Conservation (phyloP, 2,888 invertebrate species). For the Drosophila birchii region DNA sequence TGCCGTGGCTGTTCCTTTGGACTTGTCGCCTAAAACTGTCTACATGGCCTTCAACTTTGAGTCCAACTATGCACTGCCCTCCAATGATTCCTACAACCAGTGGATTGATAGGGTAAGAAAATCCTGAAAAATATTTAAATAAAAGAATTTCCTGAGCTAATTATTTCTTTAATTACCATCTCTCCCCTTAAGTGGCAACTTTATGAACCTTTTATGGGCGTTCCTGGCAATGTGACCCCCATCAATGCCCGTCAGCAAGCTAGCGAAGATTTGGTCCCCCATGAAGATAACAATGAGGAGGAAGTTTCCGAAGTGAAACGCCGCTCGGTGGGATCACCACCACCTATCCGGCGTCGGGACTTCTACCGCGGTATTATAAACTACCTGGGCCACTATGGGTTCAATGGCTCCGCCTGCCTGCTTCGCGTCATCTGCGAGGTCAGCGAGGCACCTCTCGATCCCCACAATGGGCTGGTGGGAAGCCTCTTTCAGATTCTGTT, state of each 20-base stretch:
- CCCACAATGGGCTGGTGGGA: slow-evolving; percentile 88
- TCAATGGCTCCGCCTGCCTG: slow-evolving; percentile 87
- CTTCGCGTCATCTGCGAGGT: slow-evolving; percentile 89
- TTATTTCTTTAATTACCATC: neutral
- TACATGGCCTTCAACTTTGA: slow-evolving; percentile 91
- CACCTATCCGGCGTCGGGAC: slow-evolving; percentile 69
- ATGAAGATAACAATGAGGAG: neutral
- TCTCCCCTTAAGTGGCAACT: slow-evolving; percentile 78
- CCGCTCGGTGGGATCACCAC: slow-evolving; percentile 53
- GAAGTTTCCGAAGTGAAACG: slow-evolving; percentile 16
- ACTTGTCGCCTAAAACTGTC: slow-evolving; percentile 88
- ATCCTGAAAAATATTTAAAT: neutral
- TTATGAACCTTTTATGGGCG: slow-evolving; percentile 72
- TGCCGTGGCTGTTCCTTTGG: slow-evolving; percentile 89
- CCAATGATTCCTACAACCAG: slow-evolving; percentile 86
- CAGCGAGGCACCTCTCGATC: slow-evolving; percentile 82
- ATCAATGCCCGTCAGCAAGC: slow-evolving; percentile 69
- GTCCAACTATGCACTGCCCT: slow-evolving; percentile 88
- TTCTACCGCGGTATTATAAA: slow-evolving; percentile 79
- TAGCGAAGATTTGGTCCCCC: neutral
- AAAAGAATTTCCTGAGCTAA: neutral
- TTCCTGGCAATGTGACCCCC: slow-evolving; percentile 77
- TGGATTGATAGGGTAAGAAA: slow-evolving; percentile 86
- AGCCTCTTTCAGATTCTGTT: slow-evolving; percentile 88
- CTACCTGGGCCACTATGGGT: slow-evolving; percentile 78